A percentile compares a stretch with the other conserved stretches of the same genome.
Conservation (phyloP, 1,140 invertebrate species). For the Polypedilum vanderplanki region DNA sequence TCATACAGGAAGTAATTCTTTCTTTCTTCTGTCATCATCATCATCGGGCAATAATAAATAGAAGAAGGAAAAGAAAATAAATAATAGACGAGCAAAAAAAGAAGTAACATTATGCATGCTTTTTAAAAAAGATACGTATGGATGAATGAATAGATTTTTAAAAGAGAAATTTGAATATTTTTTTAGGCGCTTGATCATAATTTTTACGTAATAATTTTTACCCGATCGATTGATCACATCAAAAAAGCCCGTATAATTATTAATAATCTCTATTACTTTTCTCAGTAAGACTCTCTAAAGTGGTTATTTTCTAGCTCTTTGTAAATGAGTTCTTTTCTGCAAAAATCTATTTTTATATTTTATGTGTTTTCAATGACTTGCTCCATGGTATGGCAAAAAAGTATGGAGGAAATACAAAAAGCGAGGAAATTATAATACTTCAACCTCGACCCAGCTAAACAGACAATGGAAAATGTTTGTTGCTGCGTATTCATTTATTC, state of each 20-base stretch:
- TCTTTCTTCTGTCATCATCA: too few species aligned
- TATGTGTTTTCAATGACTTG: conserved; percentile 3
- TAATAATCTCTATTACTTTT: too few species aligned
- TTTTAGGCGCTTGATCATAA: not conserved
- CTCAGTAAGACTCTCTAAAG: too few species aligned
- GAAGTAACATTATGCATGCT: too few species aligned
- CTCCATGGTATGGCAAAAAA: not conserved
- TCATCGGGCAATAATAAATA: too few species aligned
- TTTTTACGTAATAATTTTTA: not conserved
- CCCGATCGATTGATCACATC: not conserved
- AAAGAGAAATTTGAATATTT: too few species aligned
- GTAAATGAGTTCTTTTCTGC: not conserved
- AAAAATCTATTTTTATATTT: not conserved
- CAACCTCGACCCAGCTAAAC: not conserved
- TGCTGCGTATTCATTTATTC: not conserved
- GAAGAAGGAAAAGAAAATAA: too few species aligned
- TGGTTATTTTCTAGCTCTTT: too few species aligned
- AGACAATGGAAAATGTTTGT: conserved; percentile 1
- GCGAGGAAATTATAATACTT: not conserved
- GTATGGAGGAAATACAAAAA: not conserved
- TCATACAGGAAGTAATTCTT: too few species aligned
- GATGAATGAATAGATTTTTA: too few species aligned
- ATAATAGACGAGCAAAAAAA: too few species aligned
- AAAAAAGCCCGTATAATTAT: not conserved
- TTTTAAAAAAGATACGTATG: too few species aligned